Percentiles rank a stretch among this genome's conserved stretches.
phyloP scores from a whole-genome alignment of 35 echinoderm and acorn worm genomes.

The Holothuria glaberrima region DNA sequence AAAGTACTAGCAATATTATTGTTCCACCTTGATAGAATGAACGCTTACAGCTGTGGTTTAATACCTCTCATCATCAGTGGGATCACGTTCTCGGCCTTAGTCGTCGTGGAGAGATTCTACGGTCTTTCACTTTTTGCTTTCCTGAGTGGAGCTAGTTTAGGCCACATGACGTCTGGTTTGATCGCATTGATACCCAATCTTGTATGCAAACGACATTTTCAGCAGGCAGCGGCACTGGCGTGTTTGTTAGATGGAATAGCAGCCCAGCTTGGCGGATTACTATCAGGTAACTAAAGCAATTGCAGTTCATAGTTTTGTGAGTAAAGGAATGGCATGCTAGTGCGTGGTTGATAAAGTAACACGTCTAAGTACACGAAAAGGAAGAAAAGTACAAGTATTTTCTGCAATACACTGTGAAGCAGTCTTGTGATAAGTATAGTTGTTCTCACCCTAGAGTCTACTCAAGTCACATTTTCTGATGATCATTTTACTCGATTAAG shows the following conservation, averaged over 20 bases:
- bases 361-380: no score
- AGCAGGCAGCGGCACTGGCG: neutral
- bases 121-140: neutral
- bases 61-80: neutral
- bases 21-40: neutral
- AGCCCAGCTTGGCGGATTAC: neutral
- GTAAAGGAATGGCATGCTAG: no score
- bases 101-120: neutral
- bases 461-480: no score
- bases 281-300: neutral
- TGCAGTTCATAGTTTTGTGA: no score
- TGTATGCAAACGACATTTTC: neutral
- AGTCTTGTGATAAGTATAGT: no score
- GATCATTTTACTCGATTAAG: no score
- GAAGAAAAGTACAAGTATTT: no score
- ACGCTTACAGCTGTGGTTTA: neutral
- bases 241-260: neutral
- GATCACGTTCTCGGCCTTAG: neutral
- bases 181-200: neutral
- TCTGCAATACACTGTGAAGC: no score
- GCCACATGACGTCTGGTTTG: neutral
- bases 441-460: no score
- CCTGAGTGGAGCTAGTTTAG: neutral
- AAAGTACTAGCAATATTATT: neutral
- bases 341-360: no score